Conservation (phyloP, 2,113 vertebrate species). For the Cynocephalus volans region DNA sequence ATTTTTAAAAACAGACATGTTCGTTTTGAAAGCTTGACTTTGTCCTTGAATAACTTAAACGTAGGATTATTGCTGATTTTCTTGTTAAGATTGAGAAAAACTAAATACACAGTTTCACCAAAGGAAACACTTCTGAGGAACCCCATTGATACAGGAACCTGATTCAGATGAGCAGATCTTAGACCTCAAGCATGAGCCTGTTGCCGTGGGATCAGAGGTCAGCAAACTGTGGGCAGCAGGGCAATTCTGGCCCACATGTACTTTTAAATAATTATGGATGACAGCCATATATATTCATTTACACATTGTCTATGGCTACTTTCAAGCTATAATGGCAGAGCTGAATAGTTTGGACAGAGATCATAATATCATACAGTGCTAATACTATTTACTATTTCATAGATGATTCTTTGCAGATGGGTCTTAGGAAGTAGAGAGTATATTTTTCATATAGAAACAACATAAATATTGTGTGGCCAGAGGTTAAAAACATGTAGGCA, state of each 20-base stretch:
- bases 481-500: not conserved
- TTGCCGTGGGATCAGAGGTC: not conserved
- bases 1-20: conserved; percentile 23
- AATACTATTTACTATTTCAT: not conserved
- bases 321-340: not conserved
- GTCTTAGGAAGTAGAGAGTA: not conserved
- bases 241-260: not conserved
- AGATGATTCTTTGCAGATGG: not conserved
- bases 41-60: conserved; percentile 95
- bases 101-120: not conserved
- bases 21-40: conserved; percentile 94
- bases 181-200: not conserved
- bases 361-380: not conserved
- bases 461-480: not conserved
- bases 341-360: not conserved
- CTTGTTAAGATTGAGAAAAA: conserved; percentile 85
- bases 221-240: not conserved
- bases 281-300: not conserved
- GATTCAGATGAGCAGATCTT: not conserved
- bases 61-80: conserved; percentile 95
- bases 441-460: conserved; percentile 18
- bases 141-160: not conserved
- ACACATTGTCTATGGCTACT: not conserved
- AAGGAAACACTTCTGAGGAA: not conserved
- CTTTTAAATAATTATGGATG: not conserved